These are phyloP conservation scores for Sycophila texana DNA, from an alignment of 2,888 invertebrate genomes.

Conservation along the genomic window DNA sequence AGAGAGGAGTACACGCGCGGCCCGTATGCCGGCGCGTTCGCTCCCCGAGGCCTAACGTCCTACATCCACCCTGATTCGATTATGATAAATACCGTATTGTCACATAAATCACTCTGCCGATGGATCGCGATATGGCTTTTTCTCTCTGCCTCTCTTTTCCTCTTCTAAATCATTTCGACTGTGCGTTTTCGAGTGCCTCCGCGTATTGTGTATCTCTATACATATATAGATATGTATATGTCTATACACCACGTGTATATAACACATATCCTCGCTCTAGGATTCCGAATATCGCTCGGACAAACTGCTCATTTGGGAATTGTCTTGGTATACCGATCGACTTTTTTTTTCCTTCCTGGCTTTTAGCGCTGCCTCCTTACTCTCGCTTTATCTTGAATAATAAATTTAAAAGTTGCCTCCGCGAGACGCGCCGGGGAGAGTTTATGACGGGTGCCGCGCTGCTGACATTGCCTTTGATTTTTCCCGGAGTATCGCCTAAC, in stretches of 20 bases:
- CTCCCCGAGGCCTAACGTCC: slow-evolving; percentile 57
- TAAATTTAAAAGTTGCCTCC: slow-evolving; percentile 45
- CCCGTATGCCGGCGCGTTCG: slow-evolving; percentile 52
- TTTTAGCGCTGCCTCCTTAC: slow-evolving; percentile 18
- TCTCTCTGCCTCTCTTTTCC: slow-evolving; percentile 34
- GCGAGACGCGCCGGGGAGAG: neutral
- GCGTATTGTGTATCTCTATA: neutral
- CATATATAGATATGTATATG: neutral
- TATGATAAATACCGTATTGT: slow-evolving; percentile 59
- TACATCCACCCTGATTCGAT: slow-evolving; percentile 58
- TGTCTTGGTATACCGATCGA: neutral
- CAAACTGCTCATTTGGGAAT: slow-evolving; percentile 56
- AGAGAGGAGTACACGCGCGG: neutral
- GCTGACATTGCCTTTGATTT: neutral
- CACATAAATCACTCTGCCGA: slow-evolving; percentile 58
- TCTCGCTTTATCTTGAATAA: slow-evolving; percentile 32
- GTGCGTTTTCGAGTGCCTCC: slow-evolving; percentile 40
- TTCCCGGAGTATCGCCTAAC: slow-evolving; percentile 4
- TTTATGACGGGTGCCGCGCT: slow-evolving; percentile 28
- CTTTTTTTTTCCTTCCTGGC: slow-evolving; percentile 5
- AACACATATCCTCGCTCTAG: slow-evolving; percentile 13
- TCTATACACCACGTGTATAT: neutral
- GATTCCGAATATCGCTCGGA: slow-evolving; percentile 32
- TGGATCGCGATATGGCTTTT: slow-evolving; percentile 48
- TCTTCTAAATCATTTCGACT: slow-evolving; percentile 52